Conservation (phyloP, 2,113 vertebrate species). For the Tetraodon nigroviridis region DNA sequence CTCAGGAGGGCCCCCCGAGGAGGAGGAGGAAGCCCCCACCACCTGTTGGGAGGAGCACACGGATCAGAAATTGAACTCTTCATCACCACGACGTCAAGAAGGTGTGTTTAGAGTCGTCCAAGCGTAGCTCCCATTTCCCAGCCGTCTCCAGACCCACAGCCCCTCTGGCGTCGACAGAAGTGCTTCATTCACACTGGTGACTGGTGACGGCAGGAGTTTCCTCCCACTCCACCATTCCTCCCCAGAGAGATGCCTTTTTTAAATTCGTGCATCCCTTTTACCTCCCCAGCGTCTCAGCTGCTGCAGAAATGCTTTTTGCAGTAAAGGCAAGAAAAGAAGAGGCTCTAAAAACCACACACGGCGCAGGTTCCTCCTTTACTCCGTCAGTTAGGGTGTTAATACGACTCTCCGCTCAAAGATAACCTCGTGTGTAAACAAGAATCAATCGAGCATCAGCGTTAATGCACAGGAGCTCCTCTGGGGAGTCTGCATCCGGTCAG, state of each 20-base stretch:
- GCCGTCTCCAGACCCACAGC: neutral
- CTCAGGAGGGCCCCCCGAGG: slow-evolving; percentile 66
- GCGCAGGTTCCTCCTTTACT: no score
- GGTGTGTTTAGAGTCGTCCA: neutral
- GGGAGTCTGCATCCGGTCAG: slow-evolving; percentile 25
- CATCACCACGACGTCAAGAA: neutral
- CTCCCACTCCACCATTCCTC: slow-evolving; percentile 8
- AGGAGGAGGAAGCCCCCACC: slow-evolving; percentile 45
- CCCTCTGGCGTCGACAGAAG: neutral
- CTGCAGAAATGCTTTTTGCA: neutral
- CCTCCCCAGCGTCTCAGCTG: neutral
- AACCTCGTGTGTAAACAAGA: slow-evolving; percentile 2
- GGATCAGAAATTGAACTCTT: neutral
- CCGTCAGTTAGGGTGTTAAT: no score
- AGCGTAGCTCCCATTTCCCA: neutral
- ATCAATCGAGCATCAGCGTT: neutral
- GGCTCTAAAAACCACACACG: no score
- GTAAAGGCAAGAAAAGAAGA: no score
- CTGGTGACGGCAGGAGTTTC: slow-evolving; percentile 33
- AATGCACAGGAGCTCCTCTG: neutral
- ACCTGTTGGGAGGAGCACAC: slow-evolving; percentile 53
- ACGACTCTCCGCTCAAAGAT: no score
- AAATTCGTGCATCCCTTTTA: neutral
- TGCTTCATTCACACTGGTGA: slow-evolving; percentile 1
- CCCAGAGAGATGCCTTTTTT: slow-evolving; percentile 3